Percentiles rank a stretch among this genome's conserved stretches.
These are phyloP conservation scores for Nipponia nippon DNA, from an alignment of 2,113 vertebrate genomes.

Conservation along the genomic window DNA sequence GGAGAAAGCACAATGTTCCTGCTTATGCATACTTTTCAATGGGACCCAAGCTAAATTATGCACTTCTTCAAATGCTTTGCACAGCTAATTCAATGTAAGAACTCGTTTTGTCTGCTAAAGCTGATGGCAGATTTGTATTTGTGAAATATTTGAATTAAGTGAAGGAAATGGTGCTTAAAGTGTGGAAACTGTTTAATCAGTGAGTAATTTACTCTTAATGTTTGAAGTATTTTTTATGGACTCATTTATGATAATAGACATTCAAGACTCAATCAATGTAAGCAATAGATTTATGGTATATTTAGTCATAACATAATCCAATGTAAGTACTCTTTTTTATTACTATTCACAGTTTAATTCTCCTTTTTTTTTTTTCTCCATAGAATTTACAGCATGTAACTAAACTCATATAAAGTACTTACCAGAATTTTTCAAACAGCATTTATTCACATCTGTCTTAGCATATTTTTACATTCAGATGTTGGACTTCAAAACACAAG, in stretches of 20 bases:
- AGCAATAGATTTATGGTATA: conserved; percentile 19
- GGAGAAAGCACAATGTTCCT: neutral
- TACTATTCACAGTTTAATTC: conserved; percentile 14
- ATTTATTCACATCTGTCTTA: neutral
- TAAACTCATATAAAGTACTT: neutral
- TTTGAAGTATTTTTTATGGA: conserved; percentile 19
- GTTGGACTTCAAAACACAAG: neutral
- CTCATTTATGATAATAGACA: conserved; percentile 40
- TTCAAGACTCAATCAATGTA: conserved; percentile 11
- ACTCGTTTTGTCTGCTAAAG: conserved; percentile 22
- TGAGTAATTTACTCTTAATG: conserved; percentile 35
- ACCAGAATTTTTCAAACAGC: neutral
- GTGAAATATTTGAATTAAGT: conserved; percentile 41
- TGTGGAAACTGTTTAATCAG: conserved; percentile 46
- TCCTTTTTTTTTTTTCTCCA: neutral
- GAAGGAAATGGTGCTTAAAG: conserved; percentile 25
- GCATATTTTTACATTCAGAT: neutral
- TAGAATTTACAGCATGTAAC: neutral
- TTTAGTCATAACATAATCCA: neutral
- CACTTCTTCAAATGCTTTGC: neutral
- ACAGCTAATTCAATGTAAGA: neutral
- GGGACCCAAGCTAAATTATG: neutral
- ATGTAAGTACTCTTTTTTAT: conserved; percentile 30
- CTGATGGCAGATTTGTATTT: conserved; percentile 26
- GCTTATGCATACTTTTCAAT: neutral